Conservation (phyloP, 1,140 invertebrate genomes). For the Neotoxoptera formosana region DNA sequence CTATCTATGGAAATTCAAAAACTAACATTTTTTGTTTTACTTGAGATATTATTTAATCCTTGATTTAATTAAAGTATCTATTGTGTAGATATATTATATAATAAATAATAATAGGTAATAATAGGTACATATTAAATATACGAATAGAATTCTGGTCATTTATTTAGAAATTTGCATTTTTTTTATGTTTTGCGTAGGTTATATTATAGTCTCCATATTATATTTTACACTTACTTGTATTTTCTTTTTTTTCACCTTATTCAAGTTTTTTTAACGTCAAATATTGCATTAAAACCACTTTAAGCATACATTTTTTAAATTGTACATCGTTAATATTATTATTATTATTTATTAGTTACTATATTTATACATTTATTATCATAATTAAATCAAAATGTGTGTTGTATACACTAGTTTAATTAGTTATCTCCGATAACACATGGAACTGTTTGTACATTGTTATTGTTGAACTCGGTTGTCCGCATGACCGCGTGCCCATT, state of each 20-base stretch:
- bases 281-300: not conserved
- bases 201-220: not conserved
- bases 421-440: not conserved
- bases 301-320: not conserved
- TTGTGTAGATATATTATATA: not conserved
- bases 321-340: not conserved
- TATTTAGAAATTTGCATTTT: not conserved
- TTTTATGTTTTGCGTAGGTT: too few relatives aligned
- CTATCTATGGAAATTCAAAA: not conserved
- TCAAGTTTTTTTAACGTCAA: not conserved
- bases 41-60: not conserved
- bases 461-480: not conserved
- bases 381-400: not conserved
- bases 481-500: not conserved
- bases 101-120: not conserved
- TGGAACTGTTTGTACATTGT: not conserved
- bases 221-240: not conserved
- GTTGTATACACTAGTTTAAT: not conserved
- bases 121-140: not conserved
- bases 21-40: not conserved
- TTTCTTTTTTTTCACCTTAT: not conserved
- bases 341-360: not conserved
- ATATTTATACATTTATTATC: not conserved
- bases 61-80: not conserved
- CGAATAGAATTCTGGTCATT: not conserved